Base-by-base conservation (phyloP, 2,797 vertebrate genomes). In the Tapera naevia region DNA sequence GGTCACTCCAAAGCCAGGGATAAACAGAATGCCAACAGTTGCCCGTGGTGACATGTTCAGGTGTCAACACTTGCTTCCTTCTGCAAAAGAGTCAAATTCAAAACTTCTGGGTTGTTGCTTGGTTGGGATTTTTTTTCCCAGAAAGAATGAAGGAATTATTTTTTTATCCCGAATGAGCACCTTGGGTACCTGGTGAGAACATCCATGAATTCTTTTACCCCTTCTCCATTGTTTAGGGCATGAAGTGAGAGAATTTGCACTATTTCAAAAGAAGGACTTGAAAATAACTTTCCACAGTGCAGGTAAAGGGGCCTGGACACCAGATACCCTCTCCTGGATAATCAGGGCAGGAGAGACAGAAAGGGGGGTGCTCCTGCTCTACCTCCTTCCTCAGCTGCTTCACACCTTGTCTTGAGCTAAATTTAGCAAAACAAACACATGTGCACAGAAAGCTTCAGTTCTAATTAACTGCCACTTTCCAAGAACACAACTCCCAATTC, bases 401-500 rank as follows among this genome's bases (percentile, higher is more conserved):
- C 83, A 48, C 90, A 85, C 90, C 78, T 87, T 90, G 66, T 50
- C 60, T 80, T 45, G 66, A 84, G 88, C 80, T 95, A 90, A 94
- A 96, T 95, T 95, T 95, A 94, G 93, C 69, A 94, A 95, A 95
- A 66, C 66, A 54, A 90, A 70, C 84, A 87, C 37, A 45, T 76
- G 75, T 88, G 62, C 71, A 90, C 70, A 91, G 67, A 90, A 95
- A 73, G 33, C 23, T 80, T 93, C 41, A 30, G 51, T 84, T 88
- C 61, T 93, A 96, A 94, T 93, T 95, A 93, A 76, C 75, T 95
- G 87, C 80, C 70, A 79, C 91, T 94, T 95, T 81, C 88, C 86
- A 94, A 33, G 76, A 91, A 69, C 72, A 89, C 87, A 95, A 94
- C 30, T 43, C 67, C 25, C 76, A 82, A 61, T 93, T 91, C 91